A percentile compares a stretch with the other conserved stretches of the same genome.
Conservation (phyloP, 2,113 vertebrate genomes). For the Halichoerus grypus region DNA sequence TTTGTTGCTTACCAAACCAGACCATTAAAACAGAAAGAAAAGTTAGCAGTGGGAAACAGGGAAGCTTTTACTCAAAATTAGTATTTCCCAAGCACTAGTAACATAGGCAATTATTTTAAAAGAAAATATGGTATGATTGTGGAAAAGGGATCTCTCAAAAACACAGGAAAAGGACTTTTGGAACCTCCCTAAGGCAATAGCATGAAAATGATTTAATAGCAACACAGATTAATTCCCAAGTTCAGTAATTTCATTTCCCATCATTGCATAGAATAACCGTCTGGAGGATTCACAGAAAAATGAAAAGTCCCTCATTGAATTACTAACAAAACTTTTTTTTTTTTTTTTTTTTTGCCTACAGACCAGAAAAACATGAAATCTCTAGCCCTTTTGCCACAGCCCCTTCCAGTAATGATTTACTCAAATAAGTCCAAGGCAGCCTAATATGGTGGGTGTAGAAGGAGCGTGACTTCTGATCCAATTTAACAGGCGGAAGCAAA, state of each 20-base stretch:
- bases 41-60: not conserved
- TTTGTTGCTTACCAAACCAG: not conserved
- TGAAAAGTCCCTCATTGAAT: not conserved
- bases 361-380: not conserved
- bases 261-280: not conserved
- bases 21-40: not conserved
- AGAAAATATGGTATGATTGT: not conserved
- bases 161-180: not conserved
- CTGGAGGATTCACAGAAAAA: constrained; percentile 45
- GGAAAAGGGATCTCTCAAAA: not conserved
- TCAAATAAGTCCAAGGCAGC: not conserved
- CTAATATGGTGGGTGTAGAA: not conserved
- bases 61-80: not conserved
- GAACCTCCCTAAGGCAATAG: not conserved
- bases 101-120: not conserved
- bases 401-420: not conserved
- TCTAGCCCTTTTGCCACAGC: not conserved
- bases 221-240: not conserved
- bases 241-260: constrained; percentile 21
- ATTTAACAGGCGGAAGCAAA: not conserved
- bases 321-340: not conserved
- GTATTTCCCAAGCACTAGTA: not conserved
- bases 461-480: not conserved
- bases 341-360: not conserved
- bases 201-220: not conserved